These are phyloP conservation scores for Platichthys flesus DNA, from an alignment of 2,113 vertebrate species.

Conservation along the genomic window DNA sequence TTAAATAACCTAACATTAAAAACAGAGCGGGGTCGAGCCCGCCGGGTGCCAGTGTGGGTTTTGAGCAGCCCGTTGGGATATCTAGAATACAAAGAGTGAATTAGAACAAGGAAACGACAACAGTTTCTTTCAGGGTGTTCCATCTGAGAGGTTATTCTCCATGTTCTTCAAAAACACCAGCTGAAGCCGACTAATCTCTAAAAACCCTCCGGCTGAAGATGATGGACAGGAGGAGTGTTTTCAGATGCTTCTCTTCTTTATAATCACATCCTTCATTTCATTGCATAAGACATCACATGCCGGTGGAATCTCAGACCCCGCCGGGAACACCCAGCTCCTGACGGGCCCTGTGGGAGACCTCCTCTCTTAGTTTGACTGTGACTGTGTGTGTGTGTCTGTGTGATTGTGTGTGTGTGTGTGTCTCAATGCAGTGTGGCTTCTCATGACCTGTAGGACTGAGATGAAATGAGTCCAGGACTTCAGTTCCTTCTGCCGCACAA, in stretches of 20 bases:
- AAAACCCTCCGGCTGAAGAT: slow-evolving; percentile 20
- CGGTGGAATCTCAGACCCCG: slow-evolving; percentile 45
- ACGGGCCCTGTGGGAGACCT: slow-evolving; percentile 23
- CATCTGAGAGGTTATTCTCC: neutral
- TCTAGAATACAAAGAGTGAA: slow-evolving; percentile 88
- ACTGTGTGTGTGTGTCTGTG: no score
- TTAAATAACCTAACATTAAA: slow-evolving; percentile 97
- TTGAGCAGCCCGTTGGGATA: slow-evolving; percentile 91
- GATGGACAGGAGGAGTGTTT: slow-evolving; percentile 14
- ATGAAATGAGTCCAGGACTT: slow-evolving; percentile 5
- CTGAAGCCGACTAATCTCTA: slow-evolving; percentile 13
- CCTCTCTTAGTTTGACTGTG: neutral
- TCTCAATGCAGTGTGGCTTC: slow-evolving; percentile 11
- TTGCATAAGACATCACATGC: slow-evolving; percentile 37
- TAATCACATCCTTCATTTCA: slow-evolving; percentile 24
- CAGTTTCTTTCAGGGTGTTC: neutral
- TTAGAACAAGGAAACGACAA: slow-evolving; percentile 50
- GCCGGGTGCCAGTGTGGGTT: slow-evolving; percentile 91
- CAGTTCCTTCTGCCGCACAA: neutral
- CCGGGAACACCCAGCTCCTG: slow-evolving; percentile 28
- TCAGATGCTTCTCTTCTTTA: slow-evolving; percentile 25
- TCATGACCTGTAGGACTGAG: neutral
- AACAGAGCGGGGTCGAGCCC: slow-evolving; percentile 90
- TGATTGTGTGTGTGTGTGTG: neutral
- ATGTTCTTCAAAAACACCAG: slow-evolving; percentile 15